A percentile compares a stretch with the other conserved stretches of the same genome.
phyloP scores from a whole-genome alignment of 1,140 invertebrate genomes.

The Lepidurus arcticus region DNA sequence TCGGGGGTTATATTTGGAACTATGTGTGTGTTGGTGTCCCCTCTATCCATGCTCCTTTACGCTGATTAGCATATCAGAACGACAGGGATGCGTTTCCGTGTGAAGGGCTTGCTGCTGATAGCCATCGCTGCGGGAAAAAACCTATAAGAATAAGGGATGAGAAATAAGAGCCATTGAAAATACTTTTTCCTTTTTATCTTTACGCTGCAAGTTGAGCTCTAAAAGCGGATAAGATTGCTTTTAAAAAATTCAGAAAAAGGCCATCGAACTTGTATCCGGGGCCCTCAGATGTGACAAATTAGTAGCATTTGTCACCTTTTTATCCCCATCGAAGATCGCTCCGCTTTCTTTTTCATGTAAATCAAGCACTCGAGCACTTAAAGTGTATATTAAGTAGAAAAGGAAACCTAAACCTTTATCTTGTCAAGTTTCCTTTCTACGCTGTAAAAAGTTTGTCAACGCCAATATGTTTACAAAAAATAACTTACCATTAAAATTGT shows the following conservation, averaged over 20 bases:
- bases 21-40: neutral
- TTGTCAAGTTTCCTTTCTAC: too few relatives aligned
- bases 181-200: neutral
- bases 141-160: conserved; percentile 1
- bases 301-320: conserved; percentile 2
- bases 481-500: too few relatives aligned
- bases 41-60: conserved; percentile 3
- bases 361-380: neutral
- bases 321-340: conserved; percentile 7
- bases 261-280: conserved; percentile 8
- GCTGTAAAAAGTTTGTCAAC: too few relatives aligned
- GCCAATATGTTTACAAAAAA: too few relatives aligned
- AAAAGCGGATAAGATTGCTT: neutral
- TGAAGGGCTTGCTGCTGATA: conserved; percentile 10
- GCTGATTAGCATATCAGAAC: conserved; percentile 18
- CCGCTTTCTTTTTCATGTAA: conserved; percentile 8
- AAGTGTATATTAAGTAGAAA: neutral
- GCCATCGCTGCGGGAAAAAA: neutral
- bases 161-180: neutral
- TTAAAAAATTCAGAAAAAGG: conserved; percentile 10
- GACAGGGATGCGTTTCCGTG: conserved; percentile 20
- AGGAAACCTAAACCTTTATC: too few relatives aligned
- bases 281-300: conserved; percentile 10
- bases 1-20: neutral
- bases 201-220: neutral